Percentiles rank a stretch among this genome's conserved stretches.
Evolutionary conservation across 2,888 invertebrate species (phyloP).

Genomic region (Alsophila aescularia): DNA sequence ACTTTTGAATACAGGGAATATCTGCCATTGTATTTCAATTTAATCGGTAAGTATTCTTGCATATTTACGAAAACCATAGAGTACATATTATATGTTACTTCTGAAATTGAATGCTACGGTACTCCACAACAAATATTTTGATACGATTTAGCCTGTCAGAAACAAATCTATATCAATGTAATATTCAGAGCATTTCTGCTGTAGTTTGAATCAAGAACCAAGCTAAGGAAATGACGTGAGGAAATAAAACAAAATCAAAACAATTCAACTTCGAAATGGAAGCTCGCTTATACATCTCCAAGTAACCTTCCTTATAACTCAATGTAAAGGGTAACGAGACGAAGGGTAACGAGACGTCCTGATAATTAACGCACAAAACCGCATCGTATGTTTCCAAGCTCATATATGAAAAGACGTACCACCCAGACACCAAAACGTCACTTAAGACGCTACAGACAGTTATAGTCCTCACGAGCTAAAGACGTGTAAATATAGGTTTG

Average conservation of each 20-base stretch:
- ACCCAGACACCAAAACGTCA: slow-evolving; percentile 76
- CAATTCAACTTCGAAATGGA: background rate
- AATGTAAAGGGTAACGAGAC: slow-evolving; percentile 18
- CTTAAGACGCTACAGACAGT: slow-evolving; percentile 29
- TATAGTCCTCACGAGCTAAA: slow-evolving; percentile 14
- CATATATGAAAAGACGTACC: slow-evolving; percentile 50
- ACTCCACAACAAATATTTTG: too few species aligned
- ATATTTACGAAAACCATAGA: too few species aligned
- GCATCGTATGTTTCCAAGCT: slow-evolving; percentile 45
- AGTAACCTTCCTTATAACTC: slow-evolving; percentile 6
- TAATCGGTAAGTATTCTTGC: too few species aligned
- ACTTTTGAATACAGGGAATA: too few species aligned
- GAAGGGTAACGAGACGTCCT: slow-evolving; percentile 23
- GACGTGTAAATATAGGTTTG: slow-evolving; percentile 21
- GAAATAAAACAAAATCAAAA: background rate
- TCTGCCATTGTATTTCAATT: too few species aligned
- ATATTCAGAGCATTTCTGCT: too few species aligned
- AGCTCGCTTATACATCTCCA: slow-evolving; percentile 14
- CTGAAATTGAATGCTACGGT: too few species aligned
- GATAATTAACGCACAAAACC: slow-evolving; percentile 21
- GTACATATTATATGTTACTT: too few species aligned
- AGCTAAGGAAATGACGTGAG: background rate
- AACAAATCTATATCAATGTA: too few species aligned
- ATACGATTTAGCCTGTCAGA: too few species aligned
- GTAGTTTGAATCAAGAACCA: background rate